Evolutionary conservation across 2,113 vertebrate species (phyloP).

Genomic region (Cyprinodon brontotheroides): DNA sequence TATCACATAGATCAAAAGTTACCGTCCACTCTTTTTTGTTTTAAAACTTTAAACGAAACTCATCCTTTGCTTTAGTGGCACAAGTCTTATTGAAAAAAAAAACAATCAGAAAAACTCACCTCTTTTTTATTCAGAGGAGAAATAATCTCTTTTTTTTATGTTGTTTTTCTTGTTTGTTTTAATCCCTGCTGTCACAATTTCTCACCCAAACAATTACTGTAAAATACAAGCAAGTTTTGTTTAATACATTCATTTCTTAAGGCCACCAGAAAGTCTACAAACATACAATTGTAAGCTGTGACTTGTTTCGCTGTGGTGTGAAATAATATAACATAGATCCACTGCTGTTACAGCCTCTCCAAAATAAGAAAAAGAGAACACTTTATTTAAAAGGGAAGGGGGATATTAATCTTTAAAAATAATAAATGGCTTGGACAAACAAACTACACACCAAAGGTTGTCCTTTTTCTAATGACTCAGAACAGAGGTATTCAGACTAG

Average conservation of each 20-base stretch:
- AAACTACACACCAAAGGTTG: background rate
- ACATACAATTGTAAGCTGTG: background rate
- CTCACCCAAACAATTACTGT: background rate
- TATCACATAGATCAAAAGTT: background rate
- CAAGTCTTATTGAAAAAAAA: no score
- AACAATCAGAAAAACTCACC: background rate
- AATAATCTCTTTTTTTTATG: no score
- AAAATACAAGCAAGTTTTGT: background rate
- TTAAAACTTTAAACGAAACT: background rate
- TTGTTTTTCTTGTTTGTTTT: no score
- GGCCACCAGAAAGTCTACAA: background rate
- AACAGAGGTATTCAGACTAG: no score
- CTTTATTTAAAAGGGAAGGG: background rate
- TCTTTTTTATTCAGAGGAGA: background rate
- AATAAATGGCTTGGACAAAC: background rate
- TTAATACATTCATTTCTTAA: background rate
- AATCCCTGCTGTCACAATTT: background rate
- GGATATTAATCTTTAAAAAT: background rate
- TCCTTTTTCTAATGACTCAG: background rate
- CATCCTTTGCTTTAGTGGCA: background rate
- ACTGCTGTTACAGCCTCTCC: no score
- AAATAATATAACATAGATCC: background rate
- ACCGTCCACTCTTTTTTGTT: background rate
- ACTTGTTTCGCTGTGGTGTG: background rate
- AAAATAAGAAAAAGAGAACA: background rate